Evolutionary conservation across 2,113 vertebrate species (phyloP).

Genomic region (Cisticola juncidis): DNA sequence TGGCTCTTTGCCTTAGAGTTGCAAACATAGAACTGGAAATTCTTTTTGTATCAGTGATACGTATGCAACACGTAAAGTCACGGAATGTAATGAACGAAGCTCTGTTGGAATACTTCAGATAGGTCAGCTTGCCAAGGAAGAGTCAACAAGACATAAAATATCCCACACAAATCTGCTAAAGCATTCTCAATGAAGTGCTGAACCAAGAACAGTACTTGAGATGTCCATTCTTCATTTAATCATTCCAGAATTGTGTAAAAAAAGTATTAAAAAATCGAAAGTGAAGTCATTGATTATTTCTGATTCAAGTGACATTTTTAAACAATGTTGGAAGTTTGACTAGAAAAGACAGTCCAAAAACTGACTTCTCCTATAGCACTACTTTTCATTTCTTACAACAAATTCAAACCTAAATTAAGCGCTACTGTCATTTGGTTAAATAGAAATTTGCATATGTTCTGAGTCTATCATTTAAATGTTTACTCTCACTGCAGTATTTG

Average conservation of each 20-base stretch:
- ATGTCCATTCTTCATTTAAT: not conserved
- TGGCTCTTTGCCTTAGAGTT: conserved; percentile 67
- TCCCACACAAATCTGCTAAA: not conserved
- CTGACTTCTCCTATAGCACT: not conserved
- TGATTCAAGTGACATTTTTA: not conserved
- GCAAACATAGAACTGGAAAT: conserved; percentile 73
- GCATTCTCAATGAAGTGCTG: not conserved
- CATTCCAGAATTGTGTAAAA: not conserved
- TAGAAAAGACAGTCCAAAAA: not conserved
- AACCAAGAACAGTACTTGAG: not conserved
- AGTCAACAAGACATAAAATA: not conserved
- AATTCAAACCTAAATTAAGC: not conserved
- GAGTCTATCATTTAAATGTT: not conserved
- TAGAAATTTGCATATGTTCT: not conserved
- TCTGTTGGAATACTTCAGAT: not conserved
- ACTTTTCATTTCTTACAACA: not conserved
- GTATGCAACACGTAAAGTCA: not conserved
- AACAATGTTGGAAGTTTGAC: not conserved
- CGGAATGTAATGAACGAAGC: not conserved
- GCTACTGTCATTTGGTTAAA: not conserved
- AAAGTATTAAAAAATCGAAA: not conserved
- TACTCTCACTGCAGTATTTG: not conserved
- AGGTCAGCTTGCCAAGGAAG: not conserved
- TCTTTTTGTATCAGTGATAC: conserved; percentile 11
- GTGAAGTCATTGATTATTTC: not conserved